Conservation (phyloP, 1,140 invertebrate genomes). For the Armadillidium nasatum region DNA sequence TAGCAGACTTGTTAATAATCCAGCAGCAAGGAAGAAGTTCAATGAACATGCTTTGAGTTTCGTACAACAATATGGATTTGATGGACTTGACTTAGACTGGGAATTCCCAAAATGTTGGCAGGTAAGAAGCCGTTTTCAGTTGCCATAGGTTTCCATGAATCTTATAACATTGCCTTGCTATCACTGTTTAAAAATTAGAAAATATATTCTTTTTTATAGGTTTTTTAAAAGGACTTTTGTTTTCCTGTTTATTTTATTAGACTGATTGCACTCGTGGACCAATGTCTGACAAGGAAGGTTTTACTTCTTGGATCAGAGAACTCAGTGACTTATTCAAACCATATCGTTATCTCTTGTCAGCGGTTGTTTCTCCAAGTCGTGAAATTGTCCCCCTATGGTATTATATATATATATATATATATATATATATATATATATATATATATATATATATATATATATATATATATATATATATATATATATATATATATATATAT, state of each 20-base stretch:
- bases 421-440: constrained; percentile 6
- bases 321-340: constrained; percentile 49
- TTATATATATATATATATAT: background rate
- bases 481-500: too few species aligned
- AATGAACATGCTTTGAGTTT: constrained; percentile 69
- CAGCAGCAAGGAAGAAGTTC: constrained; percentile 64
- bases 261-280: constrained; percentile 63
- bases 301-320: constrained; percentile 47
- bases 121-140: constrained; percentile 51
- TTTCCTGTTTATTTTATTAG: constrained; percentile 28
- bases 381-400: too few species aligned
- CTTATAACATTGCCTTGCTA: constrained; percentile 10
- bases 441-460: too few species aligned
- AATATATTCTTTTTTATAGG: constrained; percentile 13
- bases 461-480: too few species aligned
- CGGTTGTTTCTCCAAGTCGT: constrained; percentile 74
- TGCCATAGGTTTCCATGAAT: background rate
- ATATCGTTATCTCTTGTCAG: constrained; percentile 61
- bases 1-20: constrained; percentile 70
- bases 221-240: constrained; percentile 17
- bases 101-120: constrained; percentile 90
- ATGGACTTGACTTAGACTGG: constrained; percentile 84
- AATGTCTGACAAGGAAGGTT: constrained; percentile 67
- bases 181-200: background rate
- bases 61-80: constrained; percentile 74